These are phyloP conservation scores for Drosophila pectinifera DNA, from an alignment of 1,140 invertebrate species.

Conservation along the genomic window DNA sequence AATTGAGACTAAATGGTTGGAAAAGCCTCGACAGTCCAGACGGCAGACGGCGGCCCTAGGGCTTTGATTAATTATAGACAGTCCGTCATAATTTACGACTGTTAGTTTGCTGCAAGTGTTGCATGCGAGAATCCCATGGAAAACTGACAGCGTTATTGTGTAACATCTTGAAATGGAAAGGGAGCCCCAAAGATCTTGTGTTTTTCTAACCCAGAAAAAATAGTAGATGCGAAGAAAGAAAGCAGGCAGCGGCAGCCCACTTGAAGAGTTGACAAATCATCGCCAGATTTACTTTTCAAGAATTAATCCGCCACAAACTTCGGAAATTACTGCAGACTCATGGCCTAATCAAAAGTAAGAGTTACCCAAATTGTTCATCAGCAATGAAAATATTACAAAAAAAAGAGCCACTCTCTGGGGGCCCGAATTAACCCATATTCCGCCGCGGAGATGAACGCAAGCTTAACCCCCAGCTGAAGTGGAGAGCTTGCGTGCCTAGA, in stretches of 20 bases:
- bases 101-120: slow-evolving; percentile 66
- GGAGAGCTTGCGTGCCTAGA: slow-evolving; percentile 43
- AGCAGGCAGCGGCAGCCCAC: slow-evolving; percentile 25
- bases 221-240: slow-evolving; percentile 6
- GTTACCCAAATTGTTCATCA: slow-evolving; percentile 77
- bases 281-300: slow-evolving; percentile 80
- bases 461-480: slow-evolving; percentile 18
- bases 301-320: slow-evolving; percentile 67
- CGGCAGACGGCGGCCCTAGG: slow-evolving; percentile 64
- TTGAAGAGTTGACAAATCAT: slow-evolving; percentile 71
- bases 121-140: slow-evolving; percentile 70
- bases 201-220: slow-evolving; percentile 70
- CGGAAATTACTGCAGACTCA: slow-evolving; percentile 65
- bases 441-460: slow-evolving; percentile 21
- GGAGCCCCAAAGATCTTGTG: slow-evolving; percentile 10
- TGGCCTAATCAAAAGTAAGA: slow-evolving; percentile 81
- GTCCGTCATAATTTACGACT: slow-evolving; percentile 77
- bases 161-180: slow-evolving; percentile 71
- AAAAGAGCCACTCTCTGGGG: slow-evolving; percentile 29
- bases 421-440: slow-evolving; percentile 75
- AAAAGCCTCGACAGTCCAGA: no score
- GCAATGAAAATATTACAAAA: slow-evolving; percentile 72
- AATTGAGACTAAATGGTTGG: slow-evolving; percentile 69
- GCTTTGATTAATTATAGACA: slow-evolving; percentile 81
- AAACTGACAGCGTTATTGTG: slow-evolving; percentile 41